Base-by-base conservation (phyloP, 2,113 vertebrate genomes). In the Osmerus mordax region DNA sequence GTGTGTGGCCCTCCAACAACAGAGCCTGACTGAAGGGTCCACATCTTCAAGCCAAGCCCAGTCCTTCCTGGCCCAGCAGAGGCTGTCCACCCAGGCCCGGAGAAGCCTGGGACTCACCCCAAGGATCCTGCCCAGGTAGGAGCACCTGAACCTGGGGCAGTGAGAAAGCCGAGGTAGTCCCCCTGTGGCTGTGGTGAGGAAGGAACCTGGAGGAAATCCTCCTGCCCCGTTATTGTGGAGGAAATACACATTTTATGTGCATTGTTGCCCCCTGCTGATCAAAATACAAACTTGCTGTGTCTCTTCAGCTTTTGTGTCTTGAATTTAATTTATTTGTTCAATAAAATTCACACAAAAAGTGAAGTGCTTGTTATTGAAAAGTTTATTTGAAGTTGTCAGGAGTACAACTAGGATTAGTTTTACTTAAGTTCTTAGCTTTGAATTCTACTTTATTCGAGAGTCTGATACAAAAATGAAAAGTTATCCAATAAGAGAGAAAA, bases 11-110 rank as follows among this genome's bases (percentile, higher is more conserved):
- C 73, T 95, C 56, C 91, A 92, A 77, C 91, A 92, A 69, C 87
- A 86, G 67, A 75, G 84, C 2, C 76, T 87, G 8, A 83, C 85
- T 54, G 83, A 90, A 0, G 67, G 84, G 47, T 73, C 81, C 2
- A 73, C 71, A 11, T 62, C 70, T 2, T 76, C 90, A 0, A 78
- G 87, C 1, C 87, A 79, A 0, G 89, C 91, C 36, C 93, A 93
- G 85, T 96, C 94, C 0, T 96, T 95, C 84, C 88, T 95, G 76
- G 92, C 93, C 11, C 91, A 89, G 81, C 94, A 95, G 86, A 90
- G 94, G 23, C 87, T 91, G 74, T 90, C 88, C 59, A 92, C 88
- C 69, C 88, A 86, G 0, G 76, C 87, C 23, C 89, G 92, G 59
- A 89, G 19, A 28, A 28, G 60, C 21, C 14, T 28, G 15, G 73